These are phyloP conservation scores for Lampris megalopsis DNA, from an alignment of 2,113 vertebrate genomes.

Conservation along the genomic window DNA sequence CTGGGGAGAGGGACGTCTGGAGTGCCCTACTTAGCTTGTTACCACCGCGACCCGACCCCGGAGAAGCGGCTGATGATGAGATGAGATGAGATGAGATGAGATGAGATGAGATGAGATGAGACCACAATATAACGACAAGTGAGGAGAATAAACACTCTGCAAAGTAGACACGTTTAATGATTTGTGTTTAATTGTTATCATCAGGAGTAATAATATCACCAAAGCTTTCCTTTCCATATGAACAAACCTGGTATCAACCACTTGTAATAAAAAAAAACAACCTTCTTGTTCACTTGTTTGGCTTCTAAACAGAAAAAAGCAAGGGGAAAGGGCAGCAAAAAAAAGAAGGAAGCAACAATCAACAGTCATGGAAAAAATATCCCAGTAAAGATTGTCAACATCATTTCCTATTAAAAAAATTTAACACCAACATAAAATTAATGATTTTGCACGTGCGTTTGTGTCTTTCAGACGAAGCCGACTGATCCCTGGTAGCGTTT, in stretches of 20 bases:
- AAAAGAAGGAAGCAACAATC: conserved; percentile 27
- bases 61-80: no score
- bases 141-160: not conserved
- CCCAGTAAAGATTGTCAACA: conserved; percentile 34
- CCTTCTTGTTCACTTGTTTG: conserved; percentile 35
- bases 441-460: conserved; percentile 48
- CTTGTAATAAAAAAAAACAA: not conserved
- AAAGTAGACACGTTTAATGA: not conserved
- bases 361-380: conserved; percentile 28
- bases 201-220: conserved; percentile 18
- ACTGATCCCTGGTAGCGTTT: conserved; percentile 28
- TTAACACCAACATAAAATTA: conserved; percentile 22
- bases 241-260: not conserved
- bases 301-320: conserved; percentile 28
- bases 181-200: not conserved
- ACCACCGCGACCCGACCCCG: no score
- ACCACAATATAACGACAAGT: not conserved
- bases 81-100: no score
- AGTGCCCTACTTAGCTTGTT: no score
- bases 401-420: not conserved
- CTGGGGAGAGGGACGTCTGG: no score
- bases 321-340: conserved; percentile 37
- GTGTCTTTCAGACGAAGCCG: conserved; percentile 21
- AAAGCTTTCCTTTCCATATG: conserved; percentile 8
- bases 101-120: no score